phyloP scores from a whole-genome alignment of 1,140 invertebrate genomes.

The Monochamus saltuarius region DNA sequence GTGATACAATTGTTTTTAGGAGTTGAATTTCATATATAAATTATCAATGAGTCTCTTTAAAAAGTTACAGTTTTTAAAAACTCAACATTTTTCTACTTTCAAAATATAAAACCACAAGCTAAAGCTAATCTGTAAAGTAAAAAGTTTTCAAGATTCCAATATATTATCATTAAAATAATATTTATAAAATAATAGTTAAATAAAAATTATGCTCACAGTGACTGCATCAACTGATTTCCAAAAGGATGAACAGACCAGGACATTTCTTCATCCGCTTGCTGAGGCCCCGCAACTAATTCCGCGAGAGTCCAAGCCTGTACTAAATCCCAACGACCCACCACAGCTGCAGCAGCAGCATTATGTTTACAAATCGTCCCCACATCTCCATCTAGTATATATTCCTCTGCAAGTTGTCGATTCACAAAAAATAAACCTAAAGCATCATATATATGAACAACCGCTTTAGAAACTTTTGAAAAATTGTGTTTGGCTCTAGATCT shows the following conservation, averaged over 20 bases:
- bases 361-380: constrained; percentile 72
- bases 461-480: constrained; percentile 44
- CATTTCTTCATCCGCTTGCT: constrained; percentile 63
- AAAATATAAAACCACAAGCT: too few species aligned
- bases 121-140: too few species aligned
- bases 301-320: constrained; percentile 84
- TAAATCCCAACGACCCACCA: constrained; percentile 75
- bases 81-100: too few species aligned
- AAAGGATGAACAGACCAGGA: constrained; percentile 82
- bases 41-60: too few species aligned
- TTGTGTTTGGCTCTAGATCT: constrained; percentile 33
- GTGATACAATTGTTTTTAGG: too few species aligned
- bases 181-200: too few species aligned
- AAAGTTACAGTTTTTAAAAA: too few species aligned
- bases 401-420: constrained; percentile 75
- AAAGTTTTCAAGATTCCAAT: too few species aligned
- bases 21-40: too few species aligned
- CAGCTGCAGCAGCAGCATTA: constrained; percentile 75
- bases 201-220: constrained; percentile 71
- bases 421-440: constrained; percentile 75
- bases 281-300: constrained; percentile 66
- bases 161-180: too few species aligned
- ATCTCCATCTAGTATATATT: constrained; percentile 73
- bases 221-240: constrained; percentile 80
- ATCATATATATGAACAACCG: constrained; percentile 79